These are phyloP conservation scores for Peromyscus polionotus DNA, from an alignment of 2,113 vertebrate species.

Conservation along the genomic window DNA sequence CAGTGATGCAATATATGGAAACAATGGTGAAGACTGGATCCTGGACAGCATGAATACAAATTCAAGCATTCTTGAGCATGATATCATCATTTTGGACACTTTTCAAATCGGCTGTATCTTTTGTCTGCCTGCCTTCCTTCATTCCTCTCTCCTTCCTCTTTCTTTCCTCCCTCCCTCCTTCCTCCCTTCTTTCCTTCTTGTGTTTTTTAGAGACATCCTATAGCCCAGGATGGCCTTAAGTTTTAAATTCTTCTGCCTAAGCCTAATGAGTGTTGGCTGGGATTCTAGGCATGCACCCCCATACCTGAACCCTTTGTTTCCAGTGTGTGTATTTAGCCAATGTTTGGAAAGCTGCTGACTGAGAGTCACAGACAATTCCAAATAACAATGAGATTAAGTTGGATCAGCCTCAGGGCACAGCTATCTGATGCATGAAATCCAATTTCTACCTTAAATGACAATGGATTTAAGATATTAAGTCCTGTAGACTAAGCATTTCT, in stretches of 20 bases:
- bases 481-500: not conserved
- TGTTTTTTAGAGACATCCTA: not conserved
- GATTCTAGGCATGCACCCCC: not conserved
- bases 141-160: not conserved
- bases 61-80: not conserved
- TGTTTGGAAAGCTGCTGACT: not conserved
- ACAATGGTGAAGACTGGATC: not conserved
- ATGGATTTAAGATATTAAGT: constrained; percentile 17
- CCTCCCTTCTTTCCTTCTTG: not conserved
- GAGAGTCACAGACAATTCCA: not conserved
- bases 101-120: not conserved
- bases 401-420: not conserved
- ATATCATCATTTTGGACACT: not conserved
- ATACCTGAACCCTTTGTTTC: not conserved
- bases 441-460: not conserved
- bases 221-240: not conserved
- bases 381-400: not conserved
- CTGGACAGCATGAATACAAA: not conserved
- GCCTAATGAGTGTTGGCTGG: not conserved
- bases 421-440: not conserved
- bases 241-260: not conserved
- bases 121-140: not conserved
- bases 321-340: not conserved
- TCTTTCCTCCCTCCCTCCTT: not conserved
- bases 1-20: not conserved